Conservation (phyloP, 92 coral and sea anemone genomes). For the Palythoa grandiflora region DNA sequence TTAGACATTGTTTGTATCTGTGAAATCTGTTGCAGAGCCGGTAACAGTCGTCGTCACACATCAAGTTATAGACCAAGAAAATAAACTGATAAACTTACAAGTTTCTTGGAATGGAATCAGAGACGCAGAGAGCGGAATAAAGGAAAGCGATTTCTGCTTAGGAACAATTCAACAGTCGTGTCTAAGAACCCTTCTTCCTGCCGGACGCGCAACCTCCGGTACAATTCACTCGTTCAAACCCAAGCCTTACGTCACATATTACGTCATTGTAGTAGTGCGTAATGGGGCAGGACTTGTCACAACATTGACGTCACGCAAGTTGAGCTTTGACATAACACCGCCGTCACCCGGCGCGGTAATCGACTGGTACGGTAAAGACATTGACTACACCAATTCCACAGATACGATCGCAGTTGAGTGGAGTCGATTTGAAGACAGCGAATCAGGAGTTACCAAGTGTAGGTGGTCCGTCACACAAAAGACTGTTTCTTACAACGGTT, state of each 20-base stretch:
- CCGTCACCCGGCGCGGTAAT: constrained; percentile 72
- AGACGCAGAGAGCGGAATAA: constrained; percentile 66
- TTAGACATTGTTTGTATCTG: not conserved
- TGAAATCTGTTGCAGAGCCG: constrained; percentile 19
- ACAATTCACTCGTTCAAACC: constrained; percentile 39
- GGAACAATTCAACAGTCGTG: constrained; percentile 70
- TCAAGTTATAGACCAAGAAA: constrained; percentile 71
- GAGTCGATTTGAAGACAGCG: constrained; percentile 84
- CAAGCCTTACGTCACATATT: constrained; percentile 4
- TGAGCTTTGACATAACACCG: constrained; percentile 35
- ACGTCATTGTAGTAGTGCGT: constrained; percentile 18
- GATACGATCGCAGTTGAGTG: constrained; percentile 71
- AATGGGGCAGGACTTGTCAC: constrained; percentile 16
- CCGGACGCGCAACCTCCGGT: constrained; percentile 25
- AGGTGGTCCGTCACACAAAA: constrained; percentile 79
- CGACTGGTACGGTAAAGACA: constrained; percentile 76
- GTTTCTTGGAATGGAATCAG: constrained; percentile 67
- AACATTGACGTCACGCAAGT: constrained; percentile 39
- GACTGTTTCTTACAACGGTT: constrained; percentile 79
- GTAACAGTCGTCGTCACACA: constrained; percentile 65
- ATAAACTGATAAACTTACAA: constrained; percentile 57
- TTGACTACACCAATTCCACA: constrained; percentile 72
- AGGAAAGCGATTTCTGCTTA: constrained; percentile 73
- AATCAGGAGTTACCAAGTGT: constrained; percentile 80
- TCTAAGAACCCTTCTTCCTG: constrained; percentile 37